Evolutionary conservation across 2,888 invertebrate species (phyloP), one percentile per base, ranked within the genome.

Genomic region (Cetonia aurata): DNA sequence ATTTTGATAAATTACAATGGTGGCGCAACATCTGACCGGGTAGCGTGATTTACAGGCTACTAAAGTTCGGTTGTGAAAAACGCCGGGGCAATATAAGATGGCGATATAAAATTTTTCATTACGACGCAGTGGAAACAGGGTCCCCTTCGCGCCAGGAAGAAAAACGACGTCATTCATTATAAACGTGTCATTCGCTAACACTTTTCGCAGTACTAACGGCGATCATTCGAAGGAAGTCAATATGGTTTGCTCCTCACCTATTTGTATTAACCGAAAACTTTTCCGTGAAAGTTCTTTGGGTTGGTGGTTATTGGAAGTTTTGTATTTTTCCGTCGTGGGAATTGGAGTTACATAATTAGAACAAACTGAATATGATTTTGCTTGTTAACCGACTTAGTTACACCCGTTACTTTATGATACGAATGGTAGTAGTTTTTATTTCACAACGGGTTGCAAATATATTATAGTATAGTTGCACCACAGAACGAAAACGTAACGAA

Each of bases 41-140:
- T 65, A 65, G 62, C 62, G 62, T 65, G 66, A 67, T 71, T 60
- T 71, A 67, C 67, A 55, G 62, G 53, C 55, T 68, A 69, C 67
- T 67, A 71, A 69, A 60, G 55, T 71, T 65, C 53, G 67, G 56
- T 62, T 59, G 69, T 41, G 59, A 65, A 50, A 65, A 65, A 69
- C 53, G 69, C 42, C 62, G 56, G 65, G 48, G 56, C 71, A 60
- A 71, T 71, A 62, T 71, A 68, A 71, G 69, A 65, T 69, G 53
- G 50, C 74, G 77, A 75, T 75, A 75, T 80, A 80, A 80, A 80
- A 81, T 76, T 81, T 80, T 81, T 81, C 82, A 82, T 82, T 81
- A 80, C 79, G 74, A 65, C 62, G 62, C 15, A 13, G 50, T 31
- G 48, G 37, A 41, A 65, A 65, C 10, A 12, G 50, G 62, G 62